Evolutionary conservation across 2,888 invertebrate genomes (phyloP), one percentile per base, ranked within the genome.

Genomic region (Mimachlamys varia): DNA sequence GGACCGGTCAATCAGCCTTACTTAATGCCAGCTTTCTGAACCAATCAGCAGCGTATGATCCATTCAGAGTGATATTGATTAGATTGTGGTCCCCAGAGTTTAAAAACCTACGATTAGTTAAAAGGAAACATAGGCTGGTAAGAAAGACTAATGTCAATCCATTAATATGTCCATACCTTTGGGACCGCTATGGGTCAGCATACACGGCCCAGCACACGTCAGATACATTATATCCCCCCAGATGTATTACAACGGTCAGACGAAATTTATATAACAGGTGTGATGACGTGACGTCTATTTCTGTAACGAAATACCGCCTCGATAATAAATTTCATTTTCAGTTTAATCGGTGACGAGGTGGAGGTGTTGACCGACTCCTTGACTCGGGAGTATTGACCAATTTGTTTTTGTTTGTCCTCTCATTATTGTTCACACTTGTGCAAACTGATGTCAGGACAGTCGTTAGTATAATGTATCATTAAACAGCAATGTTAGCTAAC

Each of bases 31-130:
- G 76, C 27, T 76, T 22, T 76, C 76, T 76, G 33, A 33, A 33
- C 7, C 76, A 76, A 76, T 76, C 76, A 76, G 76, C 76, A 27
- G 76, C 22, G 33, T 76, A 10, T 33, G 76, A 76, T 76, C 76
- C 76, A 76, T 76, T 76, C 76, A 76, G 76, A 33, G 76, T 76
- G 76, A 76, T 76, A 76, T 76, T 76, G 76, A 76, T 76, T 76
- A 76, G 76, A 27, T 33, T 27, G 22, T 12, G 22, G 76, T 76
- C 76, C 33, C 76, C 33, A 33, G 76, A 76, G 76, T 76, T 76
- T 76, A 76, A 76, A 62, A 76, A 27, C 76, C 76, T 33, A 76
- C 76, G 76, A 76, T 76, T 76, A 76, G 76, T 76, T 76, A 76
- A 76, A 76, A 76, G 76, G 76, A 76, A 76, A 76, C 76, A 76